Percentiles rank a stretch among this genome's conserved stretches.
Evolutionary conservation across 2,113 vertebrate genomes (phyloP).

Genomic region (Scytalopus superciliaris): DNA sequence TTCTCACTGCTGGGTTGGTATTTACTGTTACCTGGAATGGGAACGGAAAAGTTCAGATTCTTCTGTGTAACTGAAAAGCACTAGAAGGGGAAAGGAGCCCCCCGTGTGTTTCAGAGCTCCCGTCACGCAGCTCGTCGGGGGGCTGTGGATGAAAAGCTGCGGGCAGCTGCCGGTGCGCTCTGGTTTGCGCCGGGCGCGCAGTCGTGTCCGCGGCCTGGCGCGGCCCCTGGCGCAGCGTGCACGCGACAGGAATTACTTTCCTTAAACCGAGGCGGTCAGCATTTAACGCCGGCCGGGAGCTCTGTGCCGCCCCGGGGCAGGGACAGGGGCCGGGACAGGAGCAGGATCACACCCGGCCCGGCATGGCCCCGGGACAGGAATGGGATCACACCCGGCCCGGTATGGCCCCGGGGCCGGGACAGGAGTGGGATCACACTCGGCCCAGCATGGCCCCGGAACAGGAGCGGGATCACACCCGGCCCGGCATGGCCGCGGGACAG

Average conservation of each 20-base stretch:
- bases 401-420: too few relatives aligned
- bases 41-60: accelerated
- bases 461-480: too few relatives aligned
- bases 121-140: accelerated
- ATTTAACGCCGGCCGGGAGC: too few relatives aligned
- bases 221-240: too few relatives aligned
- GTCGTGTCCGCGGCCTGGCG: accelerated
- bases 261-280: neutral
- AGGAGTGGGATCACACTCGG: too few relatives aligned
- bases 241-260: neutral
- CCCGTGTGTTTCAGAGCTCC: neutral
- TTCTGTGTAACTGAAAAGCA: neutral
- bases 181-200: neutral
- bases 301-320: too few relatives aligned
- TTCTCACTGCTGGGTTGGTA: accelerated
- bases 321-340: too few relatives aligned
- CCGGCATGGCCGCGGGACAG: too few relatives aligned
- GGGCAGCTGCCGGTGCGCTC: accelerated
- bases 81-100: accelerated
- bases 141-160: accelerated
- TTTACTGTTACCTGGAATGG: neutral
- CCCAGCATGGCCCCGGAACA: too few relatives aligned
- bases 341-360: too few relatives aligned
- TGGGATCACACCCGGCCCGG: too few relatives aligned
- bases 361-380: too few relatives aligned